phyloP scores from a whole-genome alignment of 1,140 invertebrate genomes.

The Habropoda laboriosa region DNA sequence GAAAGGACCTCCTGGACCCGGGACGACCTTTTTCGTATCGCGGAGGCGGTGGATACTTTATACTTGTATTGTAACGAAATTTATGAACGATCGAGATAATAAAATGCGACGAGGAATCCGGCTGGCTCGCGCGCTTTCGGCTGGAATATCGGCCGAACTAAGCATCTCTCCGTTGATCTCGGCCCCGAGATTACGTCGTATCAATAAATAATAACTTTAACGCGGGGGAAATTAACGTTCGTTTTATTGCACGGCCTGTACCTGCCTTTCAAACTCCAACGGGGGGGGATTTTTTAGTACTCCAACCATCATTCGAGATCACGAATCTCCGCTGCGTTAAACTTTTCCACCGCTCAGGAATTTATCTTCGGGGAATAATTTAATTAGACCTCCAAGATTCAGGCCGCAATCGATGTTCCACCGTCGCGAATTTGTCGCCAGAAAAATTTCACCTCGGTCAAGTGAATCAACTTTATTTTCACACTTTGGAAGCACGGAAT shows the following conservation, averaged over 20 bases:
- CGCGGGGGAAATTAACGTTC: slow-evolving; percentile 46
- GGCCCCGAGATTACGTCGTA: slow-evolving; percentile 65
- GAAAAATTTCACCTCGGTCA: no score
- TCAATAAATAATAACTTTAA: slow-evolving; percentile 72
- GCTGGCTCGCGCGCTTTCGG: slow-evolving; percentile 53
- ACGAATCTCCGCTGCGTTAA: no score
- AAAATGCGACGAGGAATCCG: slow-evolving; percentile 70
- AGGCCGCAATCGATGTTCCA: neutral
- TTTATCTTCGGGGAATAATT: no score
- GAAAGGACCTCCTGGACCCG: slow-evolving; percentile 18
- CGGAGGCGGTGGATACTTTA: slow-evolving; percentile 67
- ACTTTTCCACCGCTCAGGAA: no score
- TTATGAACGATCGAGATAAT: slow-evolving; percentile 78
- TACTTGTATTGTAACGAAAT: slow-evolving; percentile 73
- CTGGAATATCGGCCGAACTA: slow-evolving; percentile 67
- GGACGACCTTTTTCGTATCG: slow-evolving; percentile 46
- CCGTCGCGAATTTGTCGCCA: no score
- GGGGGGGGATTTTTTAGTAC: slow-evolving; percentile 3
- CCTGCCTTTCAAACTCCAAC: neutral
- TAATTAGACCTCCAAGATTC: no score
- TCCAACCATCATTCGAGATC: neutral
- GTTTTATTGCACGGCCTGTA: slow-evolving; percentile 34
- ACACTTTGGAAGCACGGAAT: no score
- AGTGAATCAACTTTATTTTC: no score
- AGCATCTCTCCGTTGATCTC: slow-evolving; percentile 57